Base-by-base conservation (phyloP, 2,888 invertebrate species). In the Dryococelus australis region DNA sequence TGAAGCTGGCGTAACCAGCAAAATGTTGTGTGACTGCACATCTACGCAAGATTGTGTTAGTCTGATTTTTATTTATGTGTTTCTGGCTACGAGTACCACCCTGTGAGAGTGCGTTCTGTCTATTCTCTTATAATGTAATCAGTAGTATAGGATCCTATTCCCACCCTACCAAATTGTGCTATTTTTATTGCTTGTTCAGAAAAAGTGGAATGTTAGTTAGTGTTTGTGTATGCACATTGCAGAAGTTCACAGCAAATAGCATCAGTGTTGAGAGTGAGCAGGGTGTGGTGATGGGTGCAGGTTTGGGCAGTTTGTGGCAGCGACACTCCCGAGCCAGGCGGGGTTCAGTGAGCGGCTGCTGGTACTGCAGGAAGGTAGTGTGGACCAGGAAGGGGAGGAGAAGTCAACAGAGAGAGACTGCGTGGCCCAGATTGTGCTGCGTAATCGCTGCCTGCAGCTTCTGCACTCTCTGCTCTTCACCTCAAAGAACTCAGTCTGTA, bases 241-340 rank as follows among this genome's bases (percentile, higher is more conserved):
- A 35, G 35, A 35, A 35, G 35, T 35, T 35, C 35, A 35, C 35
- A 35, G 35, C 35, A 3, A 35, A 35, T 35, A 35, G 35, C 35
- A 35, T 35, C 35, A 35, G 51, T 51, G 0, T 12, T 51, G 51
- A 16, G 20, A 51, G 51, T 51, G 51, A 51, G 51, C 13, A 51
- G 20, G 20, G 51, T 20, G 13, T 20, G 51, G 51, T 51, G 51
- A 12, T 51, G 51, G 12, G 13, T 16, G 2, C 89, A 94, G 95
- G 91, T 96, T 98, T 90, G 99, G 99, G 0, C 99, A 99, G 92
- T 98, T 98, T 91, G 95, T 99, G 90, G 97, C 98, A 0, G 96
- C 97, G 9, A 98, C 98, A 0, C 92, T 99, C 88, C 98, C 99
- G 0, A 91, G 94, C 27, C 81, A 53, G 43, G 85, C 87, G 47